A percentile compares a stretch with the other conserved stretches of the same genome.
phyloP scores from a whole-genome alignment of 2,113 vertebrate species.

The Archilochus colubris region DNA sequence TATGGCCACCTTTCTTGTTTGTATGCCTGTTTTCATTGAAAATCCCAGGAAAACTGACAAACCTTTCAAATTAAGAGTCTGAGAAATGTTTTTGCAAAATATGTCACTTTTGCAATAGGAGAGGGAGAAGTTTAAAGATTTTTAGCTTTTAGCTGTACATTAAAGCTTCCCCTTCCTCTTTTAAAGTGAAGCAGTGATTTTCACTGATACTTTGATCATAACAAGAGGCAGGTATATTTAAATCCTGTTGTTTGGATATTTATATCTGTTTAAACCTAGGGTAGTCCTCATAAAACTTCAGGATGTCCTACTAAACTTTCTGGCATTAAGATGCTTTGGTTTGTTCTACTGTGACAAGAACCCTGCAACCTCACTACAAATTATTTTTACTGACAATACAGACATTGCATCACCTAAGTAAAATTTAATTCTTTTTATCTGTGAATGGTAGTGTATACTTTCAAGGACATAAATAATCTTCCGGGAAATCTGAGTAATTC shows the following conservation, averaged over 20 bases:
- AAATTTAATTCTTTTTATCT: neutral
- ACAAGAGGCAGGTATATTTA: neutral
- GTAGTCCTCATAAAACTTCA: neutral
- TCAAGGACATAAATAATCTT: neutral
- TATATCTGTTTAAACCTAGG: neutral
- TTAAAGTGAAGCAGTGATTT: neutral
- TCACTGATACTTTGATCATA: neutral
- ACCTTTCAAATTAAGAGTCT: neutral
- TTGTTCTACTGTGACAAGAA: neutral
- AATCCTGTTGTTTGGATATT: constrained; percentile 9
- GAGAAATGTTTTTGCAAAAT: neutral
- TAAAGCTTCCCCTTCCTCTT: neutral
- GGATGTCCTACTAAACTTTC: neutral
- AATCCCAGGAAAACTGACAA: neutral
- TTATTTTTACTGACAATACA: neutral
- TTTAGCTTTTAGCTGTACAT: neutral
- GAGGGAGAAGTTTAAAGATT: neutral
- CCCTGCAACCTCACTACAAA: neutral
- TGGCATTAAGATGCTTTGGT: neutral
- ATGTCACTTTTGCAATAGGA: fast-evolving
- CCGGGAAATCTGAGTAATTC: neutral
- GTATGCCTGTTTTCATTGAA: neutral
- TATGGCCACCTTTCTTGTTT: neutral
- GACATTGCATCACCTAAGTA: neutral
- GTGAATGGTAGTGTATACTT: neutral